Evolutionary conservation across 1,140 invertebrate genomes (phyloP).

Genomic region (Bombus waltoni): DNA sequence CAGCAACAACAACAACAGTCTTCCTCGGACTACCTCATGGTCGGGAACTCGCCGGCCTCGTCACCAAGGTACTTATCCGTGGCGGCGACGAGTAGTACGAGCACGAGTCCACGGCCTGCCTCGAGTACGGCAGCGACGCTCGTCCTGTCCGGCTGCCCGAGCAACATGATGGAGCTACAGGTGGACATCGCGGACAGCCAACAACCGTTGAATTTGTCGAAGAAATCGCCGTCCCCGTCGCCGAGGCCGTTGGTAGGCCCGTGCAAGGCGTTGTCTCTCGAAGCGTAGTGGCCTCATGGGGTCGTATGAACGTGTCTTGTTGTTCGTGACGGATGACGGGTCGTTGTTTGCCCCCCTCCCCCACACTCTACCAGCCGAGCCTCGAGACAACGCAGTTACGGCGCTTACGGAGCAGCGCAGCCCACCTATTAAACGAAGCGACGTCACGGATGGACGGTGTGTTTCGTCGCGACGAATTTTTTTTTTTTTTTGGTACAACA

Average conservation of each 20-base stretch:
- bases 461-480: background rate
- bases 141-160: slow-evolving; percentile 77
- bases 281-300: slow-evolving; percentile 82
- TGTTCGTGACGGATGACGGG: slow-evolving; percentile 1
- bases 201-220: slow-evolving; percentile 93
- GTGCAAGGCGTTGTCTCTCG: slow-evolving; percentile 84
- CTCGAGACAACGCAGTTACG: background rate
- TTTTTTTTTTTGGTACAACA: background rate
- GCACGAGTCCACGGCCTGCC: slow-evolving; percentile 78
- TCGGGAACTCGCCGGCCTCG: slow-evolving; percentile 76
- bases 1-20: slow-evolving; percentile 74
- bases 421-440: slow-evolving; percentile 24
- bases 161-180: slow-evolving; percentile 88
- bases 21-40: slow-evolving; percentile 74
- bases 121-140: slow-evolving; percentile 79
- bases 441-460: background rate
- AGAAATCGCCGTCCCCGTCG: slow-evolving; percentile 92
- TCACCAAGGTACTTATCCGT: slow-evolving; percentile 78
- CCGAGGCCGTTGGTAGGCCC: slow-evolving; percentile 83
- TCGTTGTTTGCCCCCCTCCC: too few species aligned
- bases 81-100: slow-evolving; percentile 77
- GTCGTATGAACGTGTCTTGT: background rate
- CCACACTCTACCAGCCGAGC: background rate
- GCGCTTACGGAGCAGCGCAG: background rate
- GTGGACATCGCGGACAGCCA: slow-evolving; percentile 91